phyloP scores from a whole-genome alignment of 2,888 invertebrate genomes.

The Ptychoptera albimana region DNA sequence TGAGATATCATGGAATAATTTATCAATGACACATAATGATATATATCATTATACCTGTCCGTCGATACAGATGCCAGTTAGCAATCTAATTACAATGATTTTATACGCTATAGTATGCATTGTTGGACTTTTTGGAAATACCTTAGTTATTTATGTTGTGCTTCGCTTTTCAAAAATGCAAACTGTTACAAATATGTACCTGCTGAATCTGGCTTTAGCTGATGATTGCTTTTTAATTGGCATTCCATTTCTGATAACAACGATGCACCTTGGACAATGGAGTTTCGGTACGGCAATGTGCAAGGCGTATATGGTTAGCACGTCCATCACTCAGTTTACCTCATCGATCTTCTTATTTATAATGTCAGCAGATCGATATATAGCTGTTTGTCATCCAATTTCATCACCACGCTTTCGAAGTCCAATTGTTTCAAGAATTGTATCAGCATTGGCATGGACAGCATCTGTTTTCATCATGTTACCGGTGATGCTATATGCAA shows the following conservation, averaged over 20 bases:
- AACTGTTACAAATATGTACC: slow-evolving; percentile 88
- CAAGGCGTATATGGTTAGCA: slow-evolving; percentile 81
- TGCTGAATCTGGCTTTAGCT: slow-evolving; percentile 80
- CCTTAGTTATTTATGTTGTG: slow-evolving; percentile 81
- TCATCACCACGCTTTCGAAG: slow-evolving; percentile 73
- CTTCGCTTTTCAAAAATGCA: slow-evolving; percentile 87
- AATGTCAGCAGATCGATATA: slow-evolving; percentile 85
- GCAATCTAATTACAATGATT: slow-evolving; percentile 46
- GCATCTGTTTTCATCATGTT: slow-evolving; percentile 76
- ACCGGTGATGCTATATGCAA: slow-evolving; percentile 77
- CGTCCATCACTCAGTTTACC: slow-evolving; percentile 85
- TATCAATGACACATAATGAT: no score
- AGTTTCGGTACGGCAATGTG: slow-evolving; percentile 78
- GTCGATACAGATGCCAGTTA: slow-evolving; percentile 36
- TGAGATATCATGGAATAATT: no score
- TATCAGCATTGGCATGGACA: slow-evolving; percentile 73
- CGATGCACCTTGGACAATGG: slow-evolving; percentile 61
- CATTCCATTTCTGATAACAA: slow-evolving; percentile 75
- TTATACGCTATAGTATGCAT: slow-evolving; percentile 72
- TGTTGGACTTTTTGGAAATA: slow-evolving; percentile 76
- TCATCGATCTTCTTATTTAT: slow-evolving; percentile 82
- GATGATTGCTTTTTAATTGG: slow-evolving; percentile 86
- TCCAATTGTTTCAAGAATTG: slow-evolving; percentile 68
- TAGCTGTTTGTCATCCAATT: slow-evolving; percentile 88
- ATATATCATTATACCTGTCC: slow-evolving; percentile 24